These are phyloP conservation scores for Drosophila arizonae DNA, from an alignment of 1,140 invertebrate genomes.

Conservation along the genomic window DNA sequence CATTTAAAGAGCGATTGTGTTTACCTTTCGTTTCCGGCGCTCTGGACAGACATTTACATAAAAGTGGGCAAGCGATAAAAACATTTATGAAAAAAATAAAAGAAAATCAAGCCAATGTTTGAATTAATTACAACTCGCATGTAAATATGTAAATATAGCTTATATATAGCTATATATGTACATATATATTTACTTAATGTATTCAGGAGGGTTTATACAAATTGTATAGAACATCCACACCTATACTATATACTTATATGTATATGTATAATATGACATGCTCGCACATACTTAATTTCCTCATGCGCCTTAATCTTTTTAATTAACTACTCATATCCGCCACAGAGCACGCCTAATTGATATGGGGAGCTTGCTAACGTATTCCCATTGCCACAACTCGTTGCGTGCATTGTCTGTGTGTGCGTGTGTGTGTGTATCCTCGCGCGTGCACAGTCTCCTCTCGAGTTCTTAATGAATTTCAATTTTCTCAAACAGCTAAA, in stretches of 20 bases:
- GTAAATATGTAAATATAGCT: background rate
- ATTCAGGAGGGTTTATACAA: conserved; percentile 1
- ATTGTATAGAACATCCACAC: conserved; percentile 12
- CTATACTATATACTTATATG: background rate
- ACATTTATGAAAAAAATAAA: conserved; percentile 46
- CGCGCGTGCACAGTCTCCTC: conserved; percentile 37
- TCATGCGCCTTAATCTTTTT: conserved; percentile 66
- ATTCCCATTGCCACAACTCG: conserved; percentile 14
- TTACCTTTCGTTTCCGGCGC: conserved; percentile 25
- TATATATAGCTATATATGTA: background rate
- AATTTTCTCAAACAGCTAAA: conserved; percentile 59
- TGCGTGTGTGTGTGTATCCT: conserved; percentile 8
- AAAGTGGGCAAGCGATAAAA: conserved; percentile 45
- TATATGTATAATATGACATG: background rate
- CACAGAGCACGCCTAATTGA: conserved; percentile 72
- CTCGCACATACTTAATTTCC: conserved; percentile 44
- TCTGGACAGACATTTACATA: conserved; percentile 53
- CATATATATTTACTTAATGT: background rate
- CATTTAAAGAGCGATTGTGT: conserved; percentile 17
- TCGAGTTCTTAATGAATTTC: conserved; percentile 69
- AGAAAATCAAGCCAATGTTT: conserved; percentile 45
- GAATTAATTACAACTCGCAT: conserved; percentile 37
- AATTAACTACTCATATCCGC: conserved; percentile 81
- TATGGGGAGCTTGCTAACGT: conserved; percentile 46
- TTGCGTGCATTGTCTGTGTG: conserved; percentile 1